Evolutionary conservation across 2,797 vertebrate genomes (phyloP), one percentile per base, ranked within the genome.

Genomic region (Numenius phaeopus): DNA sequence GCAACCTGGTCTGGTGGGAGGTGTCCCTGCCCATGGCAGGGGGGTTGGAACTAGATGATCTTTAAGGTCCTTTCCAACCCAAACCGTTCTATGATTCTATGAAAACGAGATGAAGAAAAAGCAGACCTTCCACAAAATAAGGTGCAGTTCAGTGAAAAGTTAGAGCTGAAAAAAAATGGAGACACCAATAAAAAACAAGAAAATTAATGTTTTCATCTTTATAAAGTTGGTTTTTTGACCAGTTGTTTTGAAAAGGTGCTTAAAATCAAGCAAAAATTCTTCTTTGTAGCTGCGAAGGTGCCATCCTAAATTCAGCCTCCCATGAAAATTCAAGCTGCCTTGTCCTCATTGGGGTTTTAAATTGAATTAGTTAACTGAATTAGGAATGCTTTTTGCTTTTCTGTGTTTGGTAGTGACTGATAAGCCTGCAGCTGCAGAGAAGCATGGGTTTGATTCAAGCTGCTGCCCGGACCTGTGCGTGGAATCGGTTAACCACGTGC

Each of bases 331-430:
- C 90, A 94, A 95, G 85, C 89, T 90, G 88, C 75, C 83, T 95
- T 84, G 73, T 93, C 94, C 87, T 97, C 85, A 22, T 16, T 0
- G 3, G 54, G 93, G 55, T 88, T 97, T 95, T 92, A 90, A 96
- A 97, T 97, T 71, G 86, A 93, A 95, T 96, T 96, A 96, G 95
- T 80, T 94, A 95, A 93, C 72, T 82, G 91, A 87, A 96, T 97
- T 96, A 97, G 93, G 91, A 79, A 97, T 88, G 94, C 85, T 95
- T 82, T 87, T 89, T 94, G 83, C 95, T 95, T 87, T 87, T 14
- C 91, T 71, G 87, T 89, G 87, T 88, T 96, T 96, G 96, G 92
- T 89, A 14, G 89, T 18, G 87, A 59, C 94, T 95, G 93, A 97
- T 96, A 96, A 96, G 95, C 64, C 90, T n/a, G 57, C 67, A 85